Conservation (phyloP, 2,797 vertebrate genomes). For the Macrochelys suwanniensis region DNA sequence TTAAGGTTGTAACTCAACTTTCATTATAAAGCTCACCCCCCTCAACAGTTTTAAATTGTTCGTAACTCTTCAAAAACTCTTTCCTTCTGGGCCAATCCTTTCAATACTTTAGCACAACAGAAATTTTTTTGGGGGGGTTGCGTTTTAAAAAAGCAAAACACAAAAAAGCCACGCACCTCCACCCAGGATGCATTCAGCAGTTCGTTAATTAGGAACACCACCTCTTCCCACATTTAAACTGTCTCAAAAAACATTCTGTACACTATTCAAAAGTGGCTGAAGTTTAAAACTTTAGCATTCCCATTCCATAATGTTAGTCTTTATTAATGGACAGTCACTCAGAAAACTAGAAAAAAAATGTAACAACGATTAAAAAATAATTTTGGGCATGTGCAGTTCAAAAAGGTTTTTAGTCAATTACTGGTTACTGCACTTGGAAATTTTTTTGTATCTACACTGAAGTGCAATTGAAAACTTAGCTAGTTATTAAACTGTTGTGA, state of each 20-base stretch:
- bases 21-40: not conserved
- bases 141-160: not conserved
- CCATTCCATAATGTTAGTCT: not conserved
- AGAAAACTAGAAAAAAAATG: not conserved
- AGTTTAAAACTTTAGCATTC: not conserved
- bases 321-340: not conserved
- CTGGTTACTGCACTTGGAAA: not conserved
- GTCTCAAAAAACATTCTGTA: not conserved
- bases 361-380: not conserved
- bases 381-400: not conserved
- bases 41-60: not conserved
- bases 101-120: not conserved
- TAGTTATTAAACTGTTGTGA: not conserved
- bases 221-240: not conserved
- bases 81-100: not conserved
- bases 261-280: not conserved
- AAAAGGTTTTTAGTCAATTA: not conserved
- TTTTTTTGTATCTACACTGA: not conserved
- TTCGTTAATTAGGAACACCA: not conserved
- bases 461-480: not conserved
- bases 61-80: not conserved
- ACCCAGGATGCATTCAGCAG: not conserved
- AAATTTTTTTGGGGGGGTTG: not conserved
- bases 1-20: conserved; percentile 2
- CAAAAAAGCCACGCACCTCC: not conserved